These are phyloP conservation scores for Spondyliosoma cantharus DNA, from an alignment of 2,797 vertebrate genomes.

Conservation along the genomic window DNA sequence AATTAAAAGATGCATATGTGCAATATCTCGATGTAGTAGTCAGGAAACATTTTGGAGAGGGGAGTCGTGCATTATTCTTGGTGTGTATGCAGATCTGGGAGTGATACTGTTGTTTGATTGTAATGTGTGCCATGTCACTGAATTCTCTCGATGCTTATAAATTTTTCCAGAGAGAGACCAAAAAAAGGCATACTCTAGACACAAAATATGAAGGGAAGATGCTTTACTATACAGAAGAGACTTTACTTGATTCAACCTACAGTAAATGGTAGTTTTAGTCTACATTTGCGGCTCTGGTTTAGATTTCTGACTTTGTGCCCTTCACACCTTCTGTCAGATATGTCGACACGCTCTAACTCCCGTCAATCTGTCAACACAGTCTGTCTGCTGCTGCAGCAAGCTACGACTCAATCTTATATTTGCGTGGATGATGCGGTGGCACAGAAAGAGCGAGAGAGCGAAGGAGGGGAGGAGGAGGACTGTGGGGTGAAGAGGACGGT, in stretches of 20 bases:
- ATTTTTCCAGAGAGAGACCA: not conserved
- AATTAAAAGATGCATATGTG: constrained; percentile 53
- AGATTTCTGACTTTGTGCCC: not conserved
- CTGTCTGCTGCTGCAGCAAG: constrained; percentile 67
- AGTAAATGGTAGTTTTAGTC: constrained; percentile 9
- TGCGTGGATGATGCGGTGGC: constrained; percentile 40
- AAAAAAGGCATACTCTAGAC: not conserved
- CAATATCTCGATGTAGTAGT: too few relatives aligned
- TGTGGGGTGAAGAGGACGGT: constrained; percentile 39
- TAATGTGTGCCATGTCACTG: too few relatives aligned
- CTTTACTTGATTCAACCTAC: constrained; percentile 7
- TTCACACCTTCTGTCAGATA: constrained; percentile 34
- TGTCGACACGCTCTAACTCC: constrained; percentile 19
- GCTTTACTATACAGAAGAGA: constrained; percentile 26
- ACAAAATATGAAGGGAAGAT: not conserved
- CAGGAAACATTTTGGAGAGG: too few relatives aligned
- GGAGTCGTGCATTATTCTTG: too few relatives aligned
- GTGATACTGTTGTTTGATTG: too few relatives aligned
- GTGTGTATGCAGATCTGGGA: too few relatives aligned
- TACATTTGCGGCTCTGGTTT: constrained; percentile 36
- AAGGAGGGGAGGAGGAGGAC: constrained; percentile 36
- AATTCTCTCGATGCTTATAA: too few relatives aligned
- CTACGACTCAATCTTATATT: constrained; percentile 41
- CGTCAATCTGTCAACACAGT: constrained; percentile 36
- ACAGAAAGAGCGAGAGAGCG: constrained; percentile 40